These are phyloP conservation scores for Choloepus didactylus DNA, from an alignment of 2,797 vertebrate genomes.

Conservation along the genomic window DNA sequence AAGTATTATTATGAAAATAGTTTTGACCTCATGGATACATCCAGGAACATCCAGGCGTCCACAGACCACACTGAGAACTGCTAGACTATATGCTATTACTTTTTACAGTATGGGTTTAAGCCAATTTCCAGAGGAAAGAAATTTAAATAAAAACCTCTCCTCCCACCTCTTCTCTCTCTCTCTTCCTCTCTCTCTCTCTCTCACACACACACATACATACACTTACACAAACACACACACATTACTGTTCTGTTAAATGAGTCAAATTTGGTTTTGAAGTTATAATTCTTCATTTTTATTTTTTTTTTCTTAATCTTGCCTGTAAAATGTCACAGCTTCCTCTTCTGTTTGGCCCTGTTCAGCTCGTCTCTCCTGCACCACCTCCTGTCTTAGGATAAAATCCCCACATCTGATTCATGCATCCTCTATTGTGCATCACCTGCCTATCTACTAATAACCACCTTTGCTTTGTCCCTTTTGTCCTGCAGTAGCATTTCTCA, in stretches of 20 bases:
- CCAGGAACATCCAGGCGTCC: background rate
- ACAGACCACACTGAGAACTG: background rate
- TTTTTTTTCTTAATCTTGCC: background rate
- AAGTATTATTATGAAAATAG: background rate
- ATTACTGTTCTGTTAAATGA: background rate
- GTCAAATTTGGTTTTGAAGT: background rate
- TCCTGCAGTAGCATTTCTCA: background rate
- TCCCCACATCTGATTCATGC: background rate
- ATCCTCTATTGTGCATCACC: background rate
- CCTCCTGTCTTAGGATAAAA: background rate
- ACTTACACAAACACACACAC: background rate
- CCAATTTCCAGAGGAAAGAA: background rate
- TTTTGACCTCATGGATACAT: background rate
- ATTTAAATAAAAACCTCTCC: background rate
- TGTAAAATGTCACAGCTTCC: background rate
- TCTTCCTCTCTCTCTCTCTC: background rate
- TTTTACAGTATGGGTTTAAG: background rate
- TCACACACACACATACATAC: background rate
- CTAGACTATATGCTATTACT: background rate
- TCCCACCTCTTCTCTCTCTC: background rate
- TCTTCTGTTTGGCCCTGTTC: background rate
- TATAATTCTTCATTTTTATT: background rate
- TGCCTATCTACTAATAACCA: background rate
- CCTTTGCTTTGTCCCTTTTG: background rate
- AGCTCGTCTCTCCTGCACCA: background rate